A percentile compares a stretch with the other conserved stretches of the same genome.
Conservation (phyloP, 2,113 vertebrate species). For the Sapayoa aenigma region DNA sequence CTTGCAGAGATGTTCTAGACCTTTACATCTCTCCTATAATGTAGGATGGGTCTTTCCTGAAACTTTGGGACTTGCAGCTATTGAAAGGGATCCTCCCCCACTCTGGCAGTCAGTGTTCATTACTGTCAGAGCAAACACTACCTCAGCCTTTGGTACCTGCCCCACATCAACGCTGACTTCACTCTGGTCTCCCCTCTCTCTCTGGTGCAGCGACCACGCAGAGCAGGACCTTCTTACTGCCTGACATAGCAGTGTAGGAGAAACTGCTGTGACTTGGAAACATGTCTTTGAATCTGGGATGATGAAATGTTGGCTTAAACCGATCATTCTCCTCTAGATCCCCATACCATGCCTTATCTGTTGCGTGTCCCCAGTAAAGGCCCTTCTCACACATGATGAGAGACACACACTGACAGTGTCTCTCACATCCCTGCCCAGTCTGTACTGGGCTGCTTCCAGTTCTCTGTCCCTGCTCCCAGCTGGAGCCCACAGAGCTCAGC, state of each 20-base stretch:
- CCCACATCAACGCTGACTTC: rapidly evolving
- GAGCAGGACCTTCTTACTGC: neutral
- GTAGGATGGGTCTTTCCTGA: neutral
- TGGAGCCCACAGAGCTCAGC: neutral
- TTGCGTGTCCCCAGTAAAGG: neutral
- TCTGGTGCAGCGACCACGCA: neutral
- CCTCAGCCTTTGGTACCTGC: neutral
- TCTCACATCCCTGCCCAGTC: rapidly evolving
- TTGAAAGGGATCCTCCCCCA: neutral
- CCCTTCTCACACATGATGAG: rapidly evolving
- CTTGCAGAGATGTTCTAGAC: neutral
- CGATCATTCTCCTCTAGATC: neutral
- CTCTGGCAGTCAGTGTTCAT: neutral
- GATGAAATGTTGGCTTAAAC: neutral
- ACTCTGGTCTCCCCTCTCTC: rapidly evolving
- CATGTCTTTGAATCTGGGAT: neutral
- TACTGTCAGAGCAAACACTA: neutral
- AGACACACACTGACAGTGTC: neutral
- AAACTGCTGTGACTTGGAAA: neutral
- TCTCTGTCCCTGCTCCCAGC: neutral
- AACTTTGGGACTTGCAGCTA: neutral
- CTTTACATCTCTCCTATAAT: neutral
- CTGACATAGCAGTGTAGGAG: neutral
- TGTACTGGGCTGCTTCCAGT: rapidly evolving
- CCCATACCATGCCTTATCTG: neutral